Evolutionary conservation across 2,888 invertebrate species (phyloP).

Genomic region (Agrilus cyanescens): DNA sequence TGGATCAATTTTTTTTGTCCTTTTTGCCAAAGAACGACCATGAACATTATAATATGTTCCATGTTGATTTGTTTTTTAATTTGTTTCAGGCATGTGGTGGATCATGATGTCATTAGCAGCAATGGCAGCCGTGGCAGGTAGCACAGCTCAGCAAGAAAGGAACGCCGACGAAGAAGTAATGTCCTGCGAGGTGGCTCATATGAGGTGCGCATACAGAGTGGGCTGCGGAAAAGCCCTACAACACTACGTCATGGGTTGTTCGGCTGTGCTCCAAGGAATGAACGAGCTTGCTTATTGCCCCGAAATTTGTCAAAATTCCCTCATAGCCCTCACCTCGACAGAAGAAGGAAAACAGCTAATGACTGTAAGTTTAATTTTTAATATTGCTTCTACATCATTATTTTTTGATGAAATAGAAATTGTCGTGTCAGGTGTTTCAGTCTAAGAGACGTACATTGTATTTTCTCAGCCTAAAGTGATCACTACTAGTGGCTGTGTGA

Average conservation of each 20-base stretch:
- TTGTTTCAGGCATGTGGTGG: conserved; percentile 32
- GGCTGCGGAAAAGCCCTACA: conserved; percentile 69
- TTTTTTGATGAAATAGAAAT: background rate
- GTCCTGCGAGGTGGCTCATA: conserved; percentile 53
- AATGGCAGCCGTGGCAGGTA: conserved; percentile 24
- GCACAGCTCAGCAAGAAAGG: conserved; percentile 1
- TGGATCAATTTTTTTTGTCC: too few relatives aligned
- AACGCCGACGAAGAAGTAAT: conserved; percentile 13
- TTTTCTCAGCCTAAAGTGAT: too few relatives aligned
- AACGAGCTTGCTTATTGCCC: conserved; percentile 45
- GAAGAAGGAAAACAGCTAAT: conserved; percentile 67
- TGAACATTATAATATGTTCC: conserved; percentile 1
- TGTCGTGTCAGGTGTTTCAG: too few relatives aligned
- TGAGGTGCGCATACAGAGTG: conserved; percentile 61
- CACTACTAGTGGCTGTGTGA: too few relatives aligned
- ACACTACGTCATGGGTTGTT: conserved; percentile 65
- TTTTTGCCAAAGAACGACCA: too few relatives aligned
- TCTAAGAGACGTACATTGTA: too few relatives aligned
- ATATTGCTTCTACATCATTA: background rate
- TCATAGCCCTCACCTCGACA: conserved; percentile 68
- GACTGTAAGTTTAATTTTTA: conserved; percentile 44
- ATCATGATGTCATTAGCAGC: conserved; percentile 31
- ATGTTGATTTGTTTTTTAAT: conserved; percentile 5
- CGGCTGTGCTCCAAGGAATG: conserved; percentile 48
- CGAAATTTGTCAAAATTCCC: conserved; percentile 60